Percentiles rank a stretch among this genome's conserved stretches.
Conservation (phyloP, 2,888 invertebrate species). For the Hirtodrosophila duncani region DNA sequence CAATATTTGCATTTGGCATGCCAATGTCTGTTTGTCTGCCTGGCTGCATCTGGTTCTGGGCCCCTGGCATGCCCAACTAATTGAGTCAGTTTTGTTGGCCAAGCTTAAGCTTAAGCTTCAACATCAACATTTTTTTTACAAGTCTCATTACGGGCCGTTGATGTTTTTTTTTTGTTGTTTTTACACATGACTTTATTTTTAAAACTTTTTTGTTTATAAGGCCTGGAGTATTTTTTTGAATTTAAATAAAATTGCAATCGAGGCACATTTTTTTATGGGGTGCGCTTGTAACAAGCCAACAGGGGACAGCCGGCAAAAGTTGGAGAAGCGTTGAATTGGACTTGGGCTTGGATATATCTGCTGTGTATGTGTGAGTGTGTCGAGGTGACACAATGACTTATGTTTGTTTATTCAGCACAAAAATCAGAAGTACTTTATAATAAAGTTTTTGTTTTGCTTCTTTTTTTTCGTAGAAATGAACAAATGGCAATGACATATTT, state of each 20-base stretch:
- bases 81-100: slow-evolving; percentile 36
- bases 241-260: slow-evolving; percentile 51
- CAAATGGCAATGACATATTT: slow-evolving; percentile 52
- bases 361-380: too few relatives aligned
- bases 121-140: too few relatives aligned
- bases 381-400: slow-evolving; percentile 64
- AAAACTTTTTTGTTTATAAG: slow-evolving; percentile 54
- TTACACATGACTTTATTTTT: slow-evolving; percentile 48
- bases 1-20: too few relatives aligned
- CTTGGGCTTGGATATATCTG: slow-evolving; percentile 29
- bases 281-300: slow-evolving; percentile 10
- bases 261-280: slow-evolving; percentile 32
- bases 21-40: too few relatives aligned
- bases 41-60: too few relatives aligned
- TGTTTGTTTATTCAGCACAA: slow-evolving; percentile 58
- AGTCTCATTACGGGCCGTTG: slow-evolving; percentile 9
- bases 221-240: slow-evolving; percentile 20
- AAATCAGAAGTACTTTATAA: slow-evolving; percentile 34
- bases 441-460: too few relatives aligned
- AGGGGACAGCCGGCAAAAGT: slow-evolving; percentile 12
- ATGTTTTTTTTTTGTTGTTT: slow-evolving; percentile 3
- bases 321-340: not conserved
- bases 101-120: slow-evolving; percentile 30
- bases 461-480: slow-evolving; percentile 27
- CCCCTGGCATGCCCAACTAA: too few relatives aligned